These are phyloP conservation scores for Sarcophaga caerulescens DNA, from an alignment of 2,888 invertebrate species.

Conservation along the genomic window DNA sequence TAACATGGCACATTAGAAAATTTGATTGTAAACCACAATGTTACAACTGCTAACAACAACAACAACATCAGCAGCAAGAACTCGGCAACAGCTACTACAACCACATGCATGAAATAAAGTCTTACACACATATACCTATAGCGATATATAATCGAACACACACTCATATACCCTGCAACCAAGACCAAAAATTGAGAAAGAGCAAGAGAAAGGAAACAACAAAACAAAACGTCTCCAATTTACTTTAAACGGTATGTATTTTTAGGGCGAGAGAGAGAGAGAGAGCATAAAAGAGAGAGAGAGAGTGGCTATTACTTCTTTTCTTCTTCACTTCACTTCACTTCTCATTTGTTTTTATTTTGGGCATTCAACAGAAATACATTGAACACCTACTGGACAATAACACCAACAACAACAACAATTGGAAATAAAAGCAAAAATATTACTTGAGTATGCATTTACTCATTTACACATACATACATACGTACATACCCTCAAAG, in stretches of 20 bases:
- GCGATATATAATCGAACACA: neutral
- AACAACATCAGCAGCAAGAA: neutral
- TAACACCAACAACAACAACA: slow-evolving; percentile 32
- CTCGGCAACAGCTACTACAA: too few relatives aligned
- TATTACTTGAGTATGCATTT: slow-evolving; percentile 2
- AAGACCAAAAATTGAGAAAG: neutral
- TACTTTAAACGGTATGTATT: slow-evolving; percentile 11
- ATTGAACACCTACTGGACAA: slow-evolving; percentile 67
- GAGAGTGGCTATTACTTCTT: neutral
- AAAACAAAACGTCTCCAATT: slow-evolving; percentile 44
- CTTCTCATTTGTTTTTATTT: slow-evolving; percentile 41
- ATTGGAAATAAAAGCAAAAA: slow-evolving; percentile 12
- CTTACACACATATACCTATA: neutral
- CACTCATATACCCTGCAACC: neutral
- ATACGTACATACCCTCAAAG: too few relatives aligned
- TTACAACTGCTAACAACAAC: slow-evolving; percentile 41
- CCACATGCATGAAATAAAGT: neutral
- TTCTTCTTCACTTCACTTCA: neutral
- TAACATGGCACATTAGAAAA: slow-evolving; percentile 51
- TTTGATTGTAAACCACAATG: slow-evolving; percentile 63
- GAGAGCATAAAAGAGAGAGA: neutral
- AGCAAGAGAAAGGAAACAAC: neutral
- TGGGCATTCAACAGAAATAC: slow-evolving; percentile 46
- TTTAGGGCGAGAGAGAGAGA: neutral
- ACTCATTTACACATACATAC: too few relatives aligned